phyloP scores from a whole-genome alignment of 2,888 invertebrate genomes.

The Leptinotarsa tumamoca region DNA sequence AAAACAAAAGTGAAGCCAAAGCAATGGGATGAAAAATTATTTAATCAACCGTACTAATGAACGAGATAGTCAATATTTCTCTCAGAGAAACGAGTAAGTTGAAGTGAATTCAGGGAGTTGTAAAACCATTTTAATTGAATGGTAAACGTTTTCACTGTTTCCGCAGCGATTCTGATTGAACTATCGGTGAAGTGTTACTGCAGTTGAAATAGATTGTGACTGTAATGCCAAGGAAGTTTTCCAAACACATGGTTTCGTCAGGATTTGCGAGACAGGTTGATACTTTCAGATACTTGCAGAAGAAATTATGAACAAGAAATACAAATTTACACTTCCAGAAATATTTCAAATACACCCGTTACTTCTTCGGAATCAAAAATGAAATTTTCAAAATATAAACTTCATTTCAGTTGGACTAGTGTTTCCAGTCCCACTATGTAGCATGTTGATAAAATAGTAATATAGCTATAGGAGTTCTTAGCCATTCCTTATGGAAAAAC shows the following conservation, averaged over 20 bases:
- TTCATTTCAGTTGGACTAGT: no score
- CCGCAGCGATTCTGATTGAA: neutral
- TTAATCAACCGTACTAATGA: conserved; percentile 34
- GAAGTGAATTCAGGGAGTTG: conserved; percentile 3
- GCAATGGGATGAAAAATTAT: neutral
- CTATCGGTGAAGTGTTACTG: neutral
- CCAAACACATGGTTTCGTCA: no score
- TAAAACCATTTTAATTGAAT: conserved; percentile 7
- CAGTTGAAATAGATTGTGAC: neutral
- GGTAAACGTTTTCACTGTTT: neutral
- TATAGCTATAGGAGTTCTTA: no score
- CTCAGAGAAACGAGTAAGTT: conserved; percentile 2
- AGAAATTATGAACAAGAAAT: no score
- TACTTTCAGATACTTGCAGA: no score
- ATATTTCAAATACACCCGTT: no score
- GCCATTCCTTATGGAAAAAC: no score
- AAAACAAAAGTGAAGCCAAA: neutral
- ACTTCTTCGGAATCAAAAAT: no score
- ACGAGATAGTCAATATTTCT: conserved; percentile 45
- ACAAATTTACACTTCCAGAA: no score
- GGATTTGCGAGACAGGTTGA: neutral
- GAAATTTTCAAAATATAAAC: no score
- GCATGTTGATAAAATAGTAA: no score
- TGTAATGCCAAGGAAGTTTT: neutral
- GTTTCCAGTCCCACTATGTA: no score